phyloP scores from a whole-genome alignment of 2,113 vertebrate genomes.

The Holacanthus passer region DNA sequence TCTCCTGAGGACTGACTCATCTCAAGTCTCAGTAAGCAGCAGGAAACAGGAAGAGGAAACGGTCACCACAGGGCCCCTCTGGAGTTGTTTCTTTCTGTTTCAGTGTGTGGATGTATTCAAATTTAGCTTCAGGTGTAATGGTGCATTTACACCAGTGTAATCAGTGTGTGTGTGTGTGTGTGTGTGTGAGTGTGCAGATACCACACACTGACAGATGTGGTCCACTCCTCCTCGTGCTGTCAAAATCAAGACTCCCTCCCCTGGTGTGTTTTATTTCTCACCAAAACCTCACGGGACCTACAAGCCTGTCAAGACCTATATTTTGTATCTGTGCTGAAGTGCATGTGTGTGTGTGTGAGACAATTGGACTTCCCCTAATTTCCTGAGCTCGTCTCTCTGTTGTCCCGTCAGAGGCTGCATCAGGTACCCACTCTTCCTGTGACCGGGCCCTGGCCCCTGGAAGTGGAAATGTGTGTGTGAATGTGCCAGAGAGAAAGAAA shows the following conservation, averaged over 20 bases:
- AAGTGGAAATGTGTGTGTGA: slow-evolving; percentile 41
- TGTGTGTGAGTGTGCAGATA: not conserved
- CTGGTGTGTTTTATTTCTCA: not conserved
- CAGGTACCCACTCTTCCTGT: slow-evolving; percentile 42
- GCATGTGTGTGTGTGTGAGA: slow-evolving; percentile 31
- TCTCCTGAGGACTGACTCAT: slow-evolving; percentile 64
- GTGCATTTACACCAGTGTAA: not conserved
- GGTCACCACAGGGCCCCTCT: slow-evolving; percentile 45
- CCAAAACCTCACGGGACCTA: not conserved
- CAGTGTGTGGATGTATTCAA: slow-evolving; percentile 18
- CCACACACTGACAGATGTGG: not conserved
- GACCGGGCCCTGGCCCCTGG: slow-evolving; percentile 24
- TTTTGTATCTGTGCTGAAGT: no score
- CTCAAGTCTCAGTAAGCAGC: slow-evolving; percentile 62
- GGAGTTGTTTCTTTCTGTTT: slow-evolving; percentile 16
- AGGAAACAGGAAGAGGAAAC: slow-evolving; percentile 81
- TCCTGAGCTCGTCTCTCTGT: slow-evolving; percentile 12
- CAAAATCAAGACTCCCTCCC: not conserved
- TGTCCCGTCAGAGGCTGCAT: slow-evolving; percentile 28
- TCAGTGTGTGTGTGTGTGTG: not conserved
- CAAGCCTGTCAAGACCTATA: slow-evolving; percentile 1
- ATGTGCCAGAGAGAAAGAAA: not conserved
- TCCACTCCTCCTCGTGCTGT: not conserved
- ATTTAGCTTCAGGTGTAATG: slow-evolving; percentile 27
- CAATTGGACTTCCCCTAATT: slow-evolving; percentile 49